Conservation (phyloP, 2,888 invertebrate species). For the Pseudoips prasinana region DNA sequence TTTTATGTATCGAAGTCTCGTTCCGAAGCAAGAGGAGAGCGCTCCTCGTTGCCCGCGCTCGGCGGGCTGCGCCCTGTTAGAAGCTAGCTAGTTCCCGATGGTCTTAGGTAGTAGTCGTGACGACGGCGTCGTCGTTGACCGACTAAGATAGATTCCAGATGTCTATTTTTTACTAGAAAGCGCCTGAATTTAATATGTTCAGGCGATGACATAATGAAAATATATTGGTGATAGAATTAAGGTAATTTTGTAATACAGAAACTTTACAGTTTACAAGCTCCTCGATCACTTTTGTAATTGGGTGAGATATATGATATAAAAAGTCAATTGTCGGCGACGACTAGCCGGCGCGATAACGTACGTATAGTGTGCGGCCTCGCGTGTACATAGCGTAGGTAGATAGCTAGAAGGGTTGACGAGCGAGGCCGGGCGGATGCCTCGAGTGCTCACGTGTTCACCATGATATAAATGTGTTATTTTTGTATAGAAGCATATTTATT, state of each 20-base stretch:
- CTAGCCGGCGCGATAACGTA: slow-evolving; percentile 35
- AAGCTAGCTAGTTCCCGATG: slow-evolving; percentile 24
- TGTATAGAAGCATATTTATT: slow-evolving; percentile 80
- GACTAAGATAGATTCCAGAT: slow-evolving; percentile 33
- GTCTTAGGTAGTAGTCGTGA: slow-evolving; percentile 21
- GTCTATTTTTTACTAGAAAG: slow-evolving; percentile 63
- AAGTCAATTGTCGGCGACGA: slow-evolving; percentile 61
- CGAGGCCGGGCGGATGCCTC: slow-evolving; percentile 42
- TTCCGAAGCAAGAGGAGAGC: slow-evolving; percentile 18
- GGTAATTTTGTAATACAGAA: slow-evolving; percentile 69
- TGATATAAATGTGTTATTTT: slow-evolving; percentile 73
- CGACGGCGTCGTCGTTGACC: slow-evolving; percentile 47
- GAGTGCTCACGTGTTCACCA: slow-evolving; percentile 75
- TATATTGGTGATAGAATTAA: slow-evolving; percentile 61
- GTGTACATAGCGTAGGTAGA: slow-evolving; percentile 25
- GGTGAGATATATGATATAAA: slow-evolving; percentile 58
- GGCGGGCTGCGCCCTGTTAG: slow-evolving; percentile 8
- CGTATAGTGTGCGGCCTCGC: slow-evolving; percentile 31
- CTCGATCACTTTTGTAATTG: slow-evolving; percentile 77
- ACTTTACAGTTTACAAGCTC: slow-evolving; percentile 68
- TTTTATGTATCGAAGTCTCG: slow-evolving; percentile 29
- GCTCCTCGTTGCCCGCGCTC: background rate
- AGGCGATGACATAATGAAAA: slow-evolving; percentile 34
- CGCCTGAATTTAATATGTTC: slow-evolving; percentile 53
- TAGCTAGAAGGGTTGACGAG: slow-evolving; percentile 30